Conservation (phyloP, 1,140 invertebrate species). For the Monochamus saltuarius region DNA sequence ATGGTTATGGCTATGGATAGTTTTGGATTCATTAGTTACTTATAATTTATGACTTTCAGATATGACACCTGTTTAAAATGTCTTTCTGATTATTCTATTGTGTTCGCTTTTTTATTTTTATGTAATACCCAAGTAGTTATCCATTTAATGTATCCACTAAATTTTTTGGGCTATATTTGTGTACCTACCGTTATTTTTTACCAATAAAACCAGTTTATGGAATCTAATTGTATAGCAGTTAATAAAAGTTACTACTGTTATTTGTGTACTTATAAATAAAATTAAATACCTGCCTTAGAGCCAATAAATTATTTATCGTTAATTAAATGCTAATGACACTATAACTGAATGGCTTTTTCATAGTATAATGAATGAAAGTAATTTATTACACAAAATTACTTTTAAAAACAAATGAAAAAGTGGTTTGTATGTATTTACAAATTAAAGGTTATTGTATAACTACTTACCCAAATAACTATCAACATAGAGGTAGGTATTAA, state of each 20-base stretch:
- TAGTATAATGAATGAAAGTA: slow-evolving; percentile 4
- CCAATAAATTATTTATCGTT: slow-evolving; percentile 18
- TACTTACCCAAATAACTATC: no score
- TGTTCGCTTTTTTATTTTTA: not conserved
- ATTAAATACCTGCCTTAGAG: slow-evolving; percentile 5
- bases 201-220: no score
- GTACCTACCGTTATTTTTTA: no score
- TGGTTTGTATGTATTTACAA: no score
- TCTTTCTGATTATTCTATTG: slow-evolving; percentile 8
- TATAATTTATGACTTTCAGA: slow-evolving; percentile 39
- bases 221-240: slow-evolving; percentile 1
- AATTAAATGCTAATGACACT: slow-evolving; percentile 11
- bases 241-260: not conserved
- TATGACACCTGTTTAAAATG: slow-evolving; percentile 38
- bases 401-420: no score
- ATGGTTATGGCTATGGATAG: slow-evolving; percentile 27
- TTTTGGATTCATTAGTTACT: slow-evolving; percentile 41
- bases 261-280: slow-evolving; percentile 6
- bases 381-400: not conserved
- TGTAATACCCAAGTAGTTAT: not conserved
- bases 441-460: no score
- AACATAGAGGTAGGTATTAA: no score
- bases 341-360: slow-evolving; percentile 5
- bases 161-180: no score
- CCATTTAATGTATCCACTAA: not conserved